Conservation (phyloP, 2,113 vertebrate species). For the Taurulus bubalis region DNA sequence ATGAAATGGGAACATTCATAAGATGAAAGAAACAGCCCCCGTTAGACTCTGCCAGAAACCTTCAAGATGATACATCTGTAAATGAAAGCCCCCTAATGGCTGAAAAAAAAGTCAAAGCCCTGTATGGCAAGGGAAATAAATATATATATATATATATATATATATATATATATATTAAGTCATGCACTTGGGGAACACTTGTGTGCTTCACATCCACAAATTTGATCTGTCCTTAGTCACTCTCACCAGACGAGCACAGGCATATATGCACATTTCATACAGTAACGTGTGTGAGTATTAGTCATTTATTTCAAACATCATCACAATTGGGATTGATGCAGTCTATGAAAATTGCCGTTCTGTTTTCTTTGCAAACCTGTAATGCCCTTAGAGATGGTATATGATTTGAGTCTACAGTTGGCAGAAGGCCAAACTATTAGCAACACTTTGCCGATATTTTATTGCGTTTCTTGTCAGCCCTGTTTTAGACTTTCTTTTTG, state of each 20-base stretch:
- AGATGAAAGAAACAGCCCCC: neutral
- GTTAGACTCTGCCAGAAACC: neutral
- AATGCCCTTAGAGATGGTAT: too few relatives aligned
- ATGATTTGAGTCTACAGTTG: too few relatives aligned
- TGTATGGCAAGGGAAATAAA: constrained; percentile 7
- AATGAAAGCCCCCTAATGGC: neutral
- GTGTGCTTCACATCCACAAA: neutral
- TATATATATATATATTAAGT: too few relatives aligned
- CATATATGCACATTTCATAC: neutral
- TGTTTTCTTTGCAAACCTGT: too few relatives aligned
- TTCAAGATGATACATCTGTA: constrained; percentile 5
- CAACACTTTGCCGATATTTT: too few relatives aligned
- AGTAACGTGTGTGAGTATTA: neutral
- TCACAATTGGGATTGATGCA: too few relatives aligned
- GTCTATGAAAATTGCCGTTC: too few relatives aligned
- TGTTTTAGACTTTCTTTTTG: too few relatives aligned
- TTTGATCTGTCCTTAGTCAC: neutral
- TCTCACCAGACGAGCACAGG: neutral
- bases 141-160: too few relatives aligned
- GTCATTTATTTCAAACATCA: neutral
- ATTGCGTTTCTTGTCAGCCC: too few relatives aligned
- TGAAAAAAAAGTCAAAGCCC: neutral
- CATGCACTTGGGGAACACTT: neutral
- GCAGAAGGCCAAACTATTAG: too few relatives aligned
- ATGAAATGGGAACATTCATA: neutral